Evolutionary conservation across 2,797 vertebrate species (phyloP).

Genomic region (Mallotus villosus): DNA sequence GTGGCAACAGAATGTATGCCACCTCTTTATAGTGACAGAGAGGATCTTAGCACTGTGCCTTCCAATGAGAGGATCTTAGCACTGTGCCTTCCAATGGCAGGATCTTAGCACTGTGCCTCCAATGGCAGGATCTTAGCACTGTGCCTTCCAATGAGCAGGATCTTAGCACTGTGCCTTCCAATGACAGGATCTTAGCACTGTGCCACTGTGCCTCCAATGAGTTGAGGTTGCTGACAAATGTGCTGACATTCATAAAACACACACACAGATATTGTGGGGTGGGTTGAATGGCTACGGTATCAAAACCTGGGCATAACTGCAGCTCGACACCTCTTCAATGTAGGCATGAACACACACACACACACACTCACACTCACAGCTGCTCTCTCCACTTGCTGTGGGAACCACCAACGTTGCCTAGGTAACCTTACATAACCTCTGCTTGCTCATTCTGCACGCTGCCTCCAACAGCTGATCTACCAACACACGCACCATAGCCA

Average conservation of each 20-base stretch:
- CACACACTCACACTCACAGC: not conserved
- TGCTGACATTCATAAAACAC: constrained; percentile 5
- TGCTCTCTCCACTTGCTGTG: constrained; percentile 29
- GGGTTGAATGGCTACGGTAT: not conserved
- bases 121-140: not conserved
- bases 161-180: constrained; percentile 6
- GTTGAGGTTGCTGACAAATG: not conserved
- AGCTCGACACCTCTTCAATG: constrained; percentile 10
- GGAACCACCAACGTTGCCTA: constrained; percentile 50
- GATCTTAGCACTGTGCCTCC: constrained; percentile 2
- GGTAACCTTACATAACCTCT: constrained; percentile 61
- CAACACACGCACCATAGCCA: not conserved
- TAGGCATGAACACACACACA: not conserved
- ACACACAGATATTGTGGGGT: not conserved
- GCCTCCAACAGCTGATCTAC: constrained; percentile 28
- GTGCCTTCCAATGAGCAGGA: constrained; percentile 9
- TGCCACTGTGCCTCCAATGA: not conserved
- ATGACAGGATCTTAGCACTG: not conserved
- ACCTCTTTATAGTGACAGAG: too few species aligned
- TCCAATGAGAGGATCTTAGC: not conserved
- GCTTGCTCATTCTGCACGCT: constrained; percentile 60
- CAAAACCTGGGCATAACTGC: not conserved
- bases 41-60: not conserved
- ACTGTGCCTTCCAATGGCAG: not conserved
- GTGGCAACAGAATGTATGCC: too few species aligned